Evolutionary conservation across 2,113 vertebrate species (phyloP), one percentile per base, ranked within the genome.

Genomic region (Callopanchax toddi): DNA sequence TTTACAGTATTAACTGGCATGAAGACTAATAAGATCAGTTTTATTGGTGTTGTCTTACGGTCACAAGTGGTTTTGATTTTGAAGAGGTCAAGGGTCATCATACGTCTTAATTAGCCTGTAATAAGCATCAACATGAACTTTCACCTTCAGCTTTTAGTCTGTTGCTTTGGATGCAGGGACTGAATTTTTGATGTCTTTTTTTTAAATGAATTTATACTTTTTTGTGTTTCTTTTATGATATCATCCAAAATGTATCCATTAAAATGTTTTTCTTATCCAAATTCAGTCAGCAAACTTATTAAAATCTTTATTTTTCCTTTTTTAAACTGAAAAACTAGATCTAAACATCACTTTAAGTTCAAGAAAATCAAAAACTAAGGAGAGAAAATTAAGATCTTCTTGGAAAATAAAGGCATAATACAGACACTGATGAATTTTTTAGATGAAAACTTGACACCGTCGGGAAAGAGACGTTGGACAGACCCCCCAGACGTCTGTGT

Each of bases 1-100:
- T 39, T 58, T 54, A 13, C 46, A 67, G 46, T 64, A 60, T 74
- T 22, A 60, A 67, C 56, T 61, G 63, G 36, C 58, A 61, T 55
- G 51, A 61, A 67, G 44, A 61, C 63, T 56, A 61, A 67, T 49
- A 56, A 59, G 62, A 44, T 48, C 63, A 50, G 48, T 76, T 81
- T 73, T 83, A 74, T 81, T 77, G 76, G 76, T 75, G 66, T 69
- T 29, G 45, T 65, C 63, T 83, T 73, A 63, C 51, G 59, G 74
- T 60, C 86, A 82, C 90, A 91, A 55, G 36, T 90, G 90, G 81
- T 91, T 87, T 71, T 18, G 64, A 88, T 91, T 87, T 68, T 54
- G 66, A 10, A 21, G 67, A 63, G 71, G 79, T 83, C 80, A 71
- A 36, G 45, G 81, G 79, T 88, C 90, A 85, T 75, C 82, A 54